Conservation (phyloP, 2,888 invertebrate species). For the Megaustenia siamemsis region DNA sequence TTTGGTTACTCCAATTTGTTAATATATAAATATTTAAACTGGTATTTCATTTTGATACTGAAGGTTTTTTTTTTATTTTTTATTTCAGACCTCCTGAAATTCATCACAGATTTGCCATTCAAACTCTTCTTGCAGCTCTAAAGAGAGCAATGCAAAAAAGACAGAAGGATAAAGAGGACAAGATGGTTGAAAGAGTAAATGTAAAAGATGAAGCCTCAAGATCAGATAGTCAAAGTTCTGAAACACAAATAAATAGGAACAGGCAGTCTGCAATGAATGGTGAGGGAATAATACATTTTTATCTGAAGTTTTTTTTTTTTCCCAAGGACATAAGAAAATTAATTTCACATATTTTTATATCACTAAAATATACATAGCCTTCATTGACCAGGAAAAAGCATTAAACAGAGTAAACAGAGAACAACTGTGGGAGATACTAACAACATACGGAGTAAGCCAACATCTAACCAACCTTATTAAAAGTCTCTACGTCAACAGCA, state of each 20-base stretch:
- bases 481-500: no score
- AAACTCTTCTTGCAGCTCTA: constrained; percentile 73
- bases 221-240: constrained; percentile 77
- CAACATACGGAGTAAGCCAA: no score
- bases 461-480: no score
- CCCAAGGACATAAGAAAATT: no score
- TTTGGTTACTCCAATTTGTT: no score
- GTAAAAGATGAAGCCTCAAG: constrained; percentile 71
- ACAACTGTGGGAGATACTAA: no score
- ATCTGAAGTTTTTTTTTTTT: no score
- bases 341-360: no score
- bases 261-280: constrained; percentile 48
- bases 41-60: background rate
- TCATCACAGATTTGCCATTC: constrained; percentile 76
- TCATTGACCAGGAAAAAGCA: no score
- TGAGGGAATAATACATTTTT: no score
- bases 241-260: constrained; percentile 64
- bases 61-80: background rate
- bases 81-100: constrained; percentile 69
- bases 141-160: constrained; percentile 73
- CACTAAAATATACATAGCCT: no score
- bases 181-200: constrained; percentile 66
- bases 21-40: background rate
- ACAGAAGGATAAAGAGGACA: constrained; percentile 71
- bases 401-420: no score